These are phyloP conservation scores for Pseudochaenichthys georgianus DNA, from an alignment of 2,797 vertebrate genomes.

Conservation along the genomic window DNA sequence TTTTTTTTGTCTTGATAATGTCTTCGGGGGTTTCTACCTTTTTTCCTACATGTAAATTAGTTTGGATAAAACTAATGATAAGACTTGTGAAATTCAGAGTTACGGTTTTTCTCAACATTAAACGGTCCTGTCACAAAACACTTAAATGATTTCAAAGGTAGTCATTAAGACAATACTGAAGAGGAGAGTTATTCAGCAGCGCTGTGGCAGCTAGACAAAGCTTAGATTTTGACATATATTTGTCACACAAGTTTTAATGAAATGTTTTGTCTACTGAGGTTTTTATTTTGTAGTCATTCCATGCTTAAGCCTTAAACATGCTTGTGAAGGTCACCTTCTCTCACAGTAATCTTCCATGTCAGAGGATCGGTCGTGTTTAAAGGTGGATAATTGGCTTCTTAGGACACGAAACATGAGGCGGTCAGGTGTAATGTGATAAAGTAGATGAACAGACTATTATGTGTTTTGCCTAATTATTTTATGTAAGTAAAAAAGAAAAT, in stretches of 20 bases:
- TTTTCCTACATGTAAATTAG: constrained; percentile 98
- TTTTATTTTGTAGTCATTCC: constrained; percentile 99
- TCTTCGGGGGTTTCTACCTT: constrained; percentile 99
- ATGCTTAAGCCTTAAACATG: constrained; percentile 98
- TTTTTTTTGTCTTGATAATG: constrained; percentile 97
- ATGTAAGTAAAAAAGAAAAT: constrained; percentile 85
- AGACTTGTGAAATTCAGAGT: constrained; percentile 96
- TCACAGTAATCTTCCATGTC: constrained; percentile 85
- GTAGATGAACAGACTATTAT: constrained; percentile 83
- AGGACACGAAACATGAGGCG: constrained; percentile 92
- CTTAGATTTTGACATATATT: constrained; percentile 97
- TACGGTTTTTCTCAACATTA: constrained; percentile 85
- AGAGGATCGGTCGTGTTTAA: constrained; percentile 81
- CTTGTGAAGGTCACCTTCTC: constrained; percentile 92
- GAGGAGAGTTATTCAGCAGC: constrained; percentile 93
- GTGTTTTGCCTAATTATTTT: constrained; percentile 88
- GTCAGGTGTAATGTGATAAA: constrained; percentile 84
- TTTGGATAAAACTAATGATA: constrained; percentile 95
- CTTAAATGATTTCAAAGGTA: constrained; percentile 84
- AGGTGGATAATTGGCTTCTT: constrained; percentile 90
- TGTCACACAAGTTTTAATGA: constrained; percentile 98
- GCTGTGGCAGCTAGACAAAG: constrained; percentile 99
- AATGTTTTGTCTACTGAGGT: constrained; percentile 97
- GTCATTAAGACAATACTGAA: constrained; percentile 89
- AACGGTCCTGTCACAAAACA: constrained; percentile 89